Percentiles rank a stretch among this genome's conserved stretches.
Evolutionary conservation across 2,113 vertebrate species (phyloP).

Genomic region (Ameiurus melas): DNA sequence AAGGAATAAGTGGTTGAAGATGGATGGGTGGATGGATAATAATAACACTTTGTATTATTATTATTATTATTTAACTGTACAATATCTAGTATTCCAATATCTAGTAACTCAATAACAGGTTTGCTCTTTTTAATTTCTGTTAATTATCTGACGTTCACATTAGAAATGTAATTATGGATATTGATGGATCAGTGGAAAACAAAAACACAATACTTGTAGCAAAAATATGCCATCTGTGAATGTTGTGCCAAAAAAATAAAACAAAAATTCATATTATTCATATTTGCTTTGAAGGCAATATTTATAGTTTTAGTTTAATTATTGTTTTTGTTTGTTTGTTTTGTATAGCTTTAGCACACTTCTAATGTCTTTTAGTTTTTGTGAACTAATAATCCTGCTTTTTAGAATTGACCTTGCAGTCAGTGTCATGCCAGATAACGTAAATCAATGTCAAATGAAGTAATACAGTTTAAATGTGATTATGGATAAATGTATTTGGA

Average conservation of each 20-base stretch:
- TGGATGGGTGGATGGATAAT: no score
- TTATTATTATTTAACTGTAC: background rate
- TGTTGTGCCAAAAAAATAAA: no score
- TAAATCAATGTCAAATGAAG: background rate
- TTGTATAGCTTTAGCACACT: background rate
- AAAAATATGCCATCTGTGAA: background rate
- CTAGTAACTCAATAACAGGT: background rate
- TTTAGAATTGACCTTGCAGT: background rate
- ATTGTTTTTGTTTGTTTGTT: background rate
- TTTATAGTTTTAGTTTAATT: background rate
- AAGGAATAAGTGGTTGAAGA: no score
- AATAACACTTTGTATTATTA: no score
- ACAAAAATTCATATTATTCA: background rate
- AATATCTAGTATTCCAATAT: background rate
- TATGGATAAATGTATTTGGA: background rate
- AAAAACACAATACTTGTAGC: background rate
- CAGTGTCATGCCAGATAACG: background rate
- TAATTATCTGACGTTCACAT: no score
- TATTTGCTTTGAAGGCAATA: background rate
- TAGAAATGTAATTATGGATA: no score
- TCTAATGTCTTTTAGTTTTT: background rate
- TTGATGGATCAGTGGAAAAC: no score
- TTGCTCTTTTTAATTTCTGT: background rate
- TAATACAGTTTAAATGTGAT: background rate
- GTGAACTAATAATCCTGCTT: background rate